phyloP scores from a whole-genome alignment of 2,888 invertebrate genomes.

The Aleiodes alternator region DNA sequence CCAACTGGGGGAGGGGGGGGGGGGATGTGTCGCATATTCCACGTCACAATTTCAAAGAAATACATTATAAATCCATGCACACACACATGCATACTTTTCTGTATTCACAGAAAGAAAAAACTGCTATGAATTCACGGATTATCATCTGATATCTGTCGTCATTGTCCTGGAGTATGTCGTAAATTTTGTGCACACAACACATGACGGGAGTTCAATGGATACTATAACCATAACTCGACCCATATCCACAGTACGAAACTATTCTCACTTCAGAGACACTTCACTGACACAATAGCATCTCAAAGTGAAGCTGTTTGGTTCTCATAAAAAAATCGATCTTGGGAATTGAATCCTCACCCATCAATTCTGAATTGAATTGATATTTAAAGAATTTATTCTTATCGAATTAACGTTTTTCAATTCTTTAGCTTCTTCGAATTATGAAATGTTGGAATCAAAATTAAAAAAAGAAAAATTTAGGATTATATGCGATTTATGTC shows the following conservation, averaged over 20 bases:
- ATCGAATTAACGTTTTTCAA: too few species aligned
- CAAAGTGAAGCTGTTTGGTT: neutral
- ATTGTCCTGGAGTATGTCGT: conserved; percentile 13
- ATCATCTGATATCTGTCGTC: conserved; percentile 9
- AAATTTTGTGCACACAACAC: neutral
- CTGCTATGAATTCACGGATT: conserved; percentile 21
- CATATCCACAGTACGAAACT: neutral
- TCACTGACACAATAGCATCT: neutral
- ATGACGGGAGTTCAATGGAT: conserved; percentile 21
- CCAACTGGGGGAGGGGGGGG: neutral
- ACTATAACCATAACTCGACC: conserved; percentile 1
- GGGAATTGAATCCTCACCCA: too few species aligned
- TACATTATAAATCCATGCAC: neutral
- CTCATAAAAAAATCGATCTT: too few species aligned
- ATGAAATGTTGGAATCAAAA: too few species aligned
- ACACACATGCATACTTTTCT: neutral
- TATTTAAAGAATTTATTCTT: too few species aligned
- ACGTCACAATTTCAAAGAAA: neutral
- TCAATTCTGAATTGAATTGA: too few species aligned
- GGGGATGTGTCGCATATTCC: neutral
- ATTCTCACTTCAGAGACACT: neutral
- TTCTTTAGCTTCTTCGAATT: too few species aligned
- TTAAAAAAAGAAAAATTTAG: too few species aligned
- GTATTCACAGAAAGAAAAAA: neutral
- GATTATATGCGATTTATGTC: too few species aligned